A percentile compares a stretch with the other conserved stretches of the same genome.
Evolutionary conservation across 2,888 invertebrate genomes (phyloP).

Genomic region (Epirrhoe alternata): DNA sequence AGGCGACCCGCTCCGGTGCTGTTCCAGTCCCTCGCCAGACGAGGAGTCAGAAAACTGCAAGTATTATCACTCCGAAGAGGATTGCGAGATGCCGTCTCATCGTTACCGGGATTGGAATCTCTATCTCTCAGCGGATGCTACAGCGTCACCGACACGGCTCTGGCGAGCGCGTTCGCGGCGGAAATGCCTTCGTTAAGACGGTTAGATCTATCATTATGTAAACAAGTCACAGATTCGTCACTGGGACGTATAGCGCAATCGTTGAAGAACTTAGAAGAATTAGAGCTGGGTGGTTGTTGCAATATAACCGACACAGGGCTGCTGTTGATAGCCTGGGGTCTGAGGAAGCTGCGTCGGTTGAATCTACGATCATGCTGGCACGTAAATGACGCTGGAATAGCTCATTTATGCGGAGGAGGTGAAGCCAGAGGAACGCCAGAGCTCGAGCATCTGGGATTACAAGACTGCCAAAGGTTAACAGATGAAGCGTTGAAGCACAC

Average conservation of each 20-base stretch:
- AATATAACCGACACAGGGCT: constrained; percentile 96
- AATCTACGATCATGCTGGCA: constrained; percentile 97
- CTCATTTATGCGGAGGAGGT: constrained; percentile 91
- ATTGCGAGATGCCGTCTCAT: constrained; percentile 93
- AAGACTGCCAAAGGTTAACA: constrained; percentile 97
- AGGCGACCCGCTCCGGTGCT: constrained; percentile 92
- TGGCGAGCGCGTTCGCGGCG: constrained; percentile 92
- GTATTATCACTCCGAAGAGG: constrained; percentile 93
- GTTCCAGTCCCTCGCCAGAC: constrained; percentile 93
- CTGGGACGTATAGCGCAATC: constrained; percentile 93
- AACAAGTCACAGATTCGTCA: constrained; percentile 97
- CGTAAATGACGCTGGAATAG: constrained; percentile 95
- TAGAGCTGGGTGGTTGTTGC: constrained; percentile 96
- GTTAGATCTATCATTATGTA: constrained; percentile 95
- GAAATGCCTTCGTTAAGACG: constrained; percentile 91
- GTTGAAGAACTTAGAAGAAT: constrained; percentile 92
- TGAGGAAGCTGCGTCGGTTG: constrained; percentile 92
- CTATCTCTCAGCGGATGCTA: constrained; percentile 97
- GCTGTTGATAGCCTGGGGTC: constrained; percentile 93
- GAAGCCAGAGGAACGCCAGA: constrained; percentile 92
- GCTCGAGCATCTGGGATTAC: constrained; percentile 93
- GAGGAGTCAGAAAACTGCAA: constrained; percentile 95
- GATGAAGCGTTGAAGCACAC: constrained; percentile 96
- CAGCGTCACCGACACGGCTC: constrained; percentile 94
- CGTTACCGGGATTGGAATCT: constrained; percentile 94